Base-by-base conservation (phyloP, 2,113 vertebrate species). In the Echinops telfairi region DNA sequence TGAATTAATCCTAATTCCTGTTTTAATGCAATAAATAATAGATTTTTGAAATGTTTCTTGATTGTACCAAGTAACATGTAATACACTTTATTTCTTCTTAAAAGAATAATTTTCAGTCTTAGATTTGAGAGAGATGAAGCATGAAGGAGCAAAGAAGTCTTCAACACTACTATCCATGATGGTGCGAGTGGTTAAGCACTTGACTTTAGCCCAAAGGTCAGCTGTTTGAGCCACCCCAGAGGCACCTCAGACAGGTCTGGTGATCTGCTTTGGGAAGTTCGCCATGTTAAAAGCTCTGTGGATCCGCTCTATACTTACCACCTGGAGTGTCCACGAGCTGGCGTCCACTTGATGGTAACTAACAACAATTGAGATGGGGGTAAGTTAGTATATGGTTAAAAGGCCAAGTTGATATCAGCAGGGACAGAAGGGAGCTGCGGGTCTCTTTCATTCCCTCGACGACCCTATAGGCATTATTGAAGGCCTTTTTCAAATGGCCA, bases 31-130 rank as follows among this genome's bases (percentile, higher is more conserved):
- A 80, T 71, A 75, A 79, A 58, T 58, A 85, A 29, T 7, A 25
- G 25, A 53, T 53, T 53, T 53, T 11, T 53, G 91, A 84, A 93
- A 62, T 43, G 33, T 70, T 66, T 90, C 70, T 80, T 94, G 78
- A 88, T 31, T 90, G 47, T 23, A 85, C 23, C 86, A 76, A 53
- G 31, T 90, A 85, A 31, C 27, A 77, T 76, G 88, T 86, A 77
- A 40, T 62, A 60, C 2, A 90, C 4, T 2, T 79, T 73, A 47
- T 60, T 5, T 86, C 80, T 66, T 62, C 11, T 7, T 66, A 57
- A 82, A 53, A 90, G 27, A 58, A 73, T 84, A 31, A 8, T 60
- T 75, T 95, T 79, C 17, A 80, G 58, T 66, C 4, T 31, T 62
- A 19, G 47, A 27, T 14, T 38, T n/a, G n/a, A 90, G 17, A 90